Evolutionary conservation across 2,797 vertebrate species (phyloP), one percentile per base, ranked within the genome.

Genomic region (Alectoris magna): DNA sequence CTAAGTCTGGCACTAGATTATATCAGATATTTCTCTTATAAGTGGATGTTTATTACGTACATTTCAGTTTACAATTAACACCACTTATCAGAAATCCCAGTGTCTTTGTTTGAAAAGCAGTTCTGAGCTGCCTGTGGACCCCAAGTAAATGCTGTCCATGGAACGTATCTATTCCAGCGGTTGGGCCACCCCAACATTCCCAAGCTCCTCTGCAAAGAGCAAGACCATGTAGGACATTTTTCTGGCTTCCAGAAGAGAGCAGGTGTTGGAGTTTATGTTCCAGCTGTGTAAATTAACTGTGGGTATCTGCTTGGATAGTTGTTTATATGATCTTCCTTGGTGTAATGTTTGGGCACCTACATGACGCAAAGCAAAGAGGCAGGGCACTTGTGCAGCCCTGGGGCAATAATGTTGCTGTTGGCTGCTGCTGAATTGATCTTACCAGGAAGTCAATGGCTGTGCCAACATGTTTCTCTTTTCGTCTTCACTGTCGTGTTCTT

Each of bases 201-300:
- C 68, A 9, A 75, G 46, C 44, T 94, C 5, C 11, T 85, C 46
- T 70, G 39, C n/a, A 48, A 75, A 70, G 62, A 34, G 7, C 43
- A n/a, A 17, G 23, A 59, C 85, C 85, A 86, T 13, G 23, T 55
- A 38, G 60, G 59, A 67, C 26, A 17, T 66, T 91, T 88, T 83
- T 71, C 55, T 90, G 64, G 15, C 84, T 87, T 48, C n/a, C 62
- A 69, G 12, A 55, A 62, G 34, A 67, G 36, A 72, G 63, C 75
- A 86, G 51, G 24, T 87, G 46, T 75, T 91, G 87, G 43, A 53
- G 38, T 84, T 93, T 75, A 62, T 78, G 34, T 80, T 91, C 72
- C 76, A 84, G 85, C 87, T 85, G 87, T 89, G 49, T 77, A 77
- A 77, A 89, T 43, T 56, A 63, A 67, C 3, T 8, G 27, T 77